Evolutionary conservation across 2,797 vertebrate species (phyloP), one percentile per base, ranked within the genome.

Genomic region (Microctenopoma stevenorrisi): DNA sequence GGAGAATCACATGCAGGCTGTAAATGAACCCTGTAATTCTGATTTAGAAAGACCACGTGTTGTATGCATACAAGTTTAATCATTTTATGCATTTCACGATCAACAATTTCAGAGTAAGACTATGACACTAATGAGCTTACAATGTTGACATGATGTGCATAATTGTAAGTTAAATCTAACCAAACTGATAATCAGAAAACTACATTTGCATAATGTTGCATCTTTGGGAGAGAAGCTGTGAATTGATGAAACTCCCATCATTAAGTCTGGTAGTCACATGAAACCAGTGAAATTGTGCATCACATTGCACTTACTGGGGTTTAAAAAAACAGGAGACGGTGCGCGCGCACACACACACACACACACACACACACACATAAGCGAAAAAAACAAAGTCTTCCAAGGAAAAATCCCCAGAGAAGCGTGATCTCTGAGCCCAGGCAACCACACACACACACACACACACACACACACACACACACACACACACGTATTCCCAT

Each of bases 351-450:
- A 44, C 40, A 51, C 44, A 44, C 37, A 35, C 16, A 25, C 38
- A 38, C 42, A 58, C 26, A 43, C n/a, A 57, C 65, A 18, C 38
- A 37, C n/a, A 35, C 44, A 59, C 40, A 53, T 33, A 63, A 37
- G 28, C 16, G 44, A 68, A 78, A 72, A 76, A 86, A 86, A 89
- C 76, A 78, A 82, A 77, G 66, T 75, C 73, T 88, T 80, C 87
- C 68, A 81, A 86, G 77, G 74, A 79, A 78, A 61, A 44, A 38
- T 70, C 78, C 65, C 73, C 5, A 28, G 82, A 85, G 85, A 82
- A 63, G 70, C 53, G 78, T 88, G 82, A 86, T 89, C 86, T 79
- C 68, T 79, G 47, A 82, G 73, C 72, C 64, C 61, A 79, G 74
- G 78, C 78, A 82, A 38, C 55, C 59, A 72, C 66, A 49, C 53